Percentiles rank a stretch among this genome's conserved stretches.
Evolutionary conservation across 2,888 invertebrate genomes (phyloP).

Genomic region (Plagiodera versicolora): DNA sequence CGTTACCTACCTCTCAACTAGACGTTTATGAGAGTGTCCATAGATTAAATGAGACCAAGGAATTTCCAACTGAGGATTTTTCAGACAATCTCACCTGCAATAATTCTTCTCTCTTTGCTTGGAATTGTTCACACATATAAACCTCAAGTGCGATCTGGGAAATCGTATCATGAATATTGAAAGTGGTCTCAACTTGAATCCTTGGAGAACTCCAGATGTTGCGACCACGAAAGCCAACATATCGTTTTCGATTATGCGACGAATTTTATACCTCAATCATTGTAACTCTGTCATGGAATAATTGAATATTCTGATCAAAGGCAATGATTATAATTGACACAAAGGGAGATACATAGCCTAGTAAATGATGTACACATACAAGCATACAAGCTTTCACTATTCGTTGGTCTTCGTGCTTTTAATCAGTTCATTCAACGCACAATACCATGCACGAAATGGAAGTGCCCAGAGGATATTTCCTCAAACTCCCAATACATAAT

Average conservation of each 20-base stretch:
- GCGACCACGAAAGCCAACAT: too few relatives aligned
- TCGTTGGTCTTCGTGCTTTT: background rate
- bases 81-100: background rate
- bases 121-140: too few relatives aligned
- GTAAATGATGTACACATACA: background rate
- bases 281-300: background rate
- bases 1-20: slow-evolving; percentile 22
- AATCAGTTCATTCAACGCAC: background rate
- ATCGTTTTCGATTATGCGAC: background rate
- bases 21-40: slow-evolving; percentile 28
- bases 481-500: too few relatives aligned
- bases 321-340: background rate
- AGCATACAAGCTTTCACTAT: background rate
- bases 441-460: too few relatives aligned
- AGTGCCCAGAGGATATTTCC: too few relatives aligned
- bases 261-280: background rate
- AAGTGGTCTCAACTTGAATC: too few relatives aligned
- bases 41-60: slow-evolving; percentile 22
- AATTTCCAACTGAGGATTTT: background rate
- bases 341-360: background rate
- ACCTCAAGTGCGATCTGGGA: too few relatives aligned
- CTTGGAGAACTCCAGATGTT: too few relatives aligned
- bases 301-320: background rate
- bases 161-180: too few relatives aligned
- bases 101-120: background rate